These are phyloP conservation scores for Myoxocephalus aenaeus DNA, from an alignment of 2,797 vertebrate genomes.

Conservation along the genomic window DNA sequence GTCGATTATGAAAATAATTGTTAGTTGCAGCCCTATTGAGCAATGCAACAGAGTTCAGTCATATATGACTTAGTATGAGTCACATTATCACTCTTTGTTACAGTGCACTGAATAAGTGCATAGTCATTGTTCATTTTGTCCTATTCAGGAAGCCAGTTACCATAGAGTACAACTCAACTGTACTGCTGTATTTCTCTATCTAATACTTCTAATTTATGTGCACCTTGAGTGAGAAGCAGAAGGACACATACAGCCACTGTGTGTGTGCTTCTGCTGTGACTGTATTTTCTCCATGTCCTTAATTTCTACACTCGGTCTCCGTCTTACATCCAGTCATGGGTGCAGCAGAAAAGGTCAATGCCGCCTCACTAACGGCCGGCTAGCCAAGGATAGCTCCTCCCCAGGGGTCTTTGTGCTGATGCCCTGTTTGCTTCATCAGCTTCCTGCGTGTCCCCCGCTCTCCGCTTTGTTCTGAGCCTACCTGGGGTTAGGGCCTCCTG, in stretches of 20 bases:
- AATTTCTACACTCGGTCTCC: conserved; percentile 26
- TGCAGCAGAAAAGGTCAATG: conserved; percentile 56
- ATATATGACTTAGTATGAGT: neutral
- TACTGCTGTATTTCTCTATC: neutral
- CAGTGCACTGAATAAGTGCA: neutral
- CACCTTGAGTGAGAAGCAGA: conserved; percentile 6
- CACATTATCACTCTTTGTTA: neutral
- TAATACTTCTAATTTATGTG: conserved; percentile 2
- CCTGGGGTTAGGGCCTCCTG: conserved; percentile 54
- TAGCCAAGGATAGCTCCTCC: conserved; percentile 54
- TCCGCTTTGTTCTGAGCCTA: conserved; percentile 40
- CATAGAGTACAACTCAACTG: neutral
- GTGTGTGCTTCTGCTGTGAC: neutral
- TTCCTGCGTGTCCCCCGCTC: conserved; percentile 31
- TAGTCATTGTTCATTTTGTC: neutral
- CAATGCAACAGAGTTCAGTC: neutral
- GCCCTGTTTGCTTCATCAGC: conserved; percentile 42
- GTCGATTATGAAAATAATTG: too few species aligned
- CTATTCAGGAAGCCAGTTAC: neutral
- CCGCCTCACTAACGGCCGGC: conserved; percentile 30
- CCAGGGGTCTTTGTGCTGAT: conserved; percentile 57
- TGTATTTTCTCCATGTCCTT: conserved; percentile 15
- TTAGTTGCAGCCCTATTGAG: neutral
- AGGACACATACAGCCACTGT: neutral
- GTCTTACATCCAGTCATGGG: conserved; percentile 24